Evolutionary conservation across 1,140 invertebrate genomes (phyloP).

Genomic region (Pantala flavescens): DNA sequence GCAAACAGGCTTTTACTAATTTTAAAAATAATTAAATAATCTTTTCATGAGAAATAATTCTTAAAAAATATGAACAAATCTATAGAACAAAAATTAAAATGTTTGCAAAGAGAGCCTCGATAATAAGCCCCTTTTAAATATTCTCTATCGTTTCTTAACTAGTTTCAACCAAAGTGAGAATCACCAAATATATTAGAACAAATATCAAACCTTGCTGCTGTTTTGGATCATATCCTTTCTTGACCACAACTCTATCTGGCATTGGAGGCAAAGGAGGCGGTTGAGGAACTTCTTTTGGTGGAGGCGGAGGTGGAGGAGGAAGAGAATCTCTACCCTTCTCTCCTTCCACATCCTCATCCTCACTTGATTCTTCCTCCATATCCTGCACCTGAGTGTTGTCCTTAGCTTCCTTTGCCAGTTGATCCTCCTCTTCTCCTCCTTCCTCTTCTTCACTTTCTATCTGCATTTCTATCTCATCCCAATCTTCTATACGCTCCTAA

Average conservation of each 20-base stretch:
- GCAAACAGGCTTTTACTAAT: too few species aligned
- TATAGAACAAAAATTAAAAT: neutral
- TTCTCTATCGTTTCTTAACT: neutral
- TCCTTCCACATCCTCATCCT: slow-evolving; percentile 45
- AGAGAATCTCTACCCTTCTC: slow-evolving; percentile 41
- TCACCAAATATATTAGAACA: neutral
- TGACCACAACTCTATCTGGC: slow-evolving; percentile 90
- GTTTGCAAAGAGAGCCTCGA: too few species aligned
- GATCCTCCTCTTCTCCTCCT: slow-evolving; percentile 44
- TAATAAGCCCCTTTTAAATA: neutral
- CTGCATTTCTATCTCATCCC: slow-evolving; percentile 65
- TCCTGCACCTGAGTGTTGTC: slow-evolving; percentile 58
- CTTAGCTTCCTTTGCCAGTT: slow-evolving; percentile 31
- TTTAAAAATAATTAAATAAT: too few species aligned
- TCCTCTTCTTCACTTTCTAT: slow-evolving; percentile 55
- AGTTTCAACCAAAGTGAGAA: neutral
- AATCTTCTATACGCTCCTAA: slow-evolving; percentile 47
- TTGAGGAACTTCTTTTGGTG: slow-evolving; percentile 33
- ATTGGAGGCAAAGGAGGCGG: slow-evolving; percentile 70
- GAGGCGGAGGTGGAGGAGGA: slow-evolving; percentile 26
- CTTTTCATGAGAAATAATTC: too few species aligned
- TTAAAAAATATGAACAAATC: neutral
- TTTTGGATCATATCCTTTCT: slow-evolving; percentile 95
- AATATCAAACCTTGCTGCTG: slow-evolving; percentile 31
- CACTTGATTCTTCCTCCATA: slow-evolving; percentile 79